These are phyloP conservation scores for Camponotus floridanus DNA, from an alignment of 1,140 invertebrate species.

Conservation along the genomic window DNA sequence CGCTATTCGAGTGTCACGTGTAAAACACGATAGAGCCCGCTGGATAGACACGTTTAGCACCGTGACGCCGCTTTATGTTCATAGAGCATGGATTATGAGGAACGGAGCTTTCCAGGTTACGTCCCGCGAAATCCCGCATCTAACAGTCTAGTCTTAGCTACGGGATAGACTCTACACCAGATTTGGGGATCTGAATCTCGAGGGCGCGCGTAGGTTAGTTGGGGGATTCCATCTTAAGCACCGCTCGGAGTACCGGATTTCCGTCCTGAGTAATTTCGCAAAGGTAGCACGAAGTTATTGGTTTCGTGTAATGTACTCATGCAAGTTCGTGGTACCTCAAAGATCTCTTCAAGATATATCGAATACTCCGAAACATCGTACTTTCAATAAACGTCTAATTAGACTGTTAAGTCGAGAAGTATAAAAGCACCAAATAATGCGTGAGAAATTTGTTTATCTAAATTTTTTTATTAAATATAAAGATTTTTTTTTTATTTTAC, in stretches of 20 bases:
- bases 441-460: not conserved
- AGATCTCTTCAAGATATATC: too few relatives aligned
- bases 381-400: not conserved
- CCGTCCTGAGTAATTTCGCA: conserved; percentile 46
- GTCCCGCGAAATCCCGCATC: conserved; percentile 46
- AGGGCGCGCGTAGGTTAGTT: not conserved
- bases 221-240: conserved; percentile 48
- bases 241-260: conserved; percentile 39
- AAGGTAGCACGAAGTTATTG: conserved; percentile 12
- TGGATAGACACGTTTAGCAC: conserved; percentile 22
- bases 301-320: conserved; percentile 7
- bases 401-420: not conserved
- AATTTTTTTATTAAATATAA: not conserved
- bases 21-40: conserved; percentile 32
- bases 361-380: not conserved
- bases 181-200: conserved; percentile 28
- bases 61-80: not conserved
- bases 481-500: not conserved
- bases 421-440: not conserved
- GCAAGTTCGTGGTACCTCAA: not conserved
- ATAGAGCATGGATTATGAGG: conserved; percentile 61
- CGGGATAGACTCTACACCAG: conserved; percentile 36
- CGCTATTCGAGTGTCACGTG: conserved; percentile 13
- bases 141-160: conserved; percentile 51
- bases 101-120: conserved; percentile 55